Base-by-base conservation (phyloP, 2,797 vertebrate genomes). In the Holocentrus rufus region DNA sequence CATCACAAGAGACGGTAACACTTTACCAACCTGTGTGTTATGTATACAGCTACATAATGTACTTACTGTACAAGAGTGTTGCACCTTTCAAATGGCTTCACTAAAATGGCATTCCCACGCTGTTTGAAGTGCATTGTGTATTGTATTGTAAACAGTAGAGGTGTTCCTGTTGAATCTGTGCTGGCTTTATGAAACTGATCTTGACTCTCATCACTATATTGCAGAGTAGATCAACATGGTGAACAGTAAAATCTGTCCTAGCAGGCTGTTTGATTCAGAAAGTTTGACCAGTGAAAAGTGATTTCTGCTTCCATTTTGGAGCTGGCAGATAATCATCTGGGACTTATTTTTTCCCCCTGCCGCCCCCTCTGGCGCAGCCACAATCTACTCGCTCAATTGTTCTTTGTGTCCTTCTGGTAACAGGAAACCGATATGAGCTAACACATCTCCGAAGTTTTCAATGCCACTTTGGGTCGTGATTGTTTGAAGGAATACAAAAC, bases 351-450 rank as follows among this genome's bases (percentile, higher is more conserved):
- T 76, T 76, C 69, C 76, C 69, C 76, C 69, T 80, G 64, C 74
- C 76, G 46, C 81, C 53, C 67, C 25, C 55, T 64, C 77, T 76
- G 52, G 62, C 66, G 57, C 73, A 63, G 55, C 80, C 82, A 76
- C 77, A 81, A 75, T 87, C 84, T 80, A 75, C 59, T 66, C 55
- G 67, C 61, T 61, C 75, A 69, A 68, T 83, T 83, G 75, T 85
- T 34, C 36, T 61, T 89, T 74, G 69, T 71, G 72, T 84, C 72
- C 63, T 31, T 79, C 49, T 36, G 81, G 63, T 77, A 76, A 61
- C 69, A 62, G 70, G 64, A 66, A 73, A 56, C 64, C 79, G 56
- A 49, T 80, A 80, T 87, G 79, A 80, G 65, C 78, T 55, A 23
- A 60, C 61, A 52, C 46, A 62, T 81, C 54, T 82, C 78, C 25